These are phyloP conservation scores for Drosophila falleni DNA, from an alignment of 2,888 invertebrate species.

Conservation along the genomic window DNA sequence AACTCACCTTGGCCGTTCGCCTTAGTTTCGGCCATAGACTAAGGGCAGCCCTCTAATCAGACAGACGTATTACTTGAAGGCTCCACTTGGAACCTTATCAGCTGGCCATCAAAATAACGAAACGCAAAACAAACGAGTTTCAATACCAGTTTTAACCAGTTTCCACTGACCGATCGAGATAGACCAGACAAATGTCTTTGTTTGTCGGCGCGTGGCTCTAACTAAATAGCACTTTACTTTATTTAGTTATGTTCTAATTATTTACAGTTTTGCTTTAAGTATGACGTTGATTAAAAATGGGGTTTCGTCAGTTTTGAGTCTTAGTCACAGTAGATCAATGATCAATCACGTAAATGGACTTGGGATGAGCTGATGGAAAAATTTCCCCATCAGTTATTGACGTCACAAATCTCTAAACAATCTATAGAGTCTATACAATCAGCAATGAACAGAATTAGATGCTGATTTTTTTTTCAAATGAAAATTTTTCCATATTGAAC, in stretches of 20 bases:
- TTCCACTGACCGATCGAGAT: conserved; percentile 12
- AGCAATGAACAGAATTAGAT: neutral
- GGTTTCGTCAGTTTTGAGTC: neutral
- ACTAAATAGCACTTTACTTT: conserved; percentile 3
- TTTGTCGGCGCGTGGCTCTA: conserved; percentile 35
- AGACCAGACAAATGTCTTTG: conserved; percentile 16
- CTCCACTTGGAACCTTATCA: conserved; percentile 42
- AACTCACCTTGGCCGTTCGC: conserved; percentile 49
- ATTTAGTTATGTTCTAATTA: conserved; percentile 6
- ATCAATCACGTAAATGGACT: neutral
- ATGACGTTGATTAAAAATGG: conserved; percentile 9
- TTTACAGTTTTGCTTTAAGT: neutral
- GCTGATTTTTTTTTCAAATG: neutral
- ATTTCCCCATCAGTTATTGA: conserved; percentile 9
- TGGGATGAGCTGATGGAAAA: conserved; percentile 10
- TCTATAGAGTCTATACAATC: neutral
- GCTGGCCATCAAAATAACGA: conserved; percentile 31
- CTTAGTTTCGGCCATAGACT: conserved; percentile 29
- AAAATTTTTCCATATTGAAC: neutral
- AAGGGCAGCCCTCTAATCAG: conserved; percentile 39
- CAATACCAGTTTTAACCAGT: conserved; percentile 54
- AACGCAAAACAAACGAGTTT: conserved; percentile 39
- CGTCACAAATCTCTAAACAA: conserved; percentile 11
- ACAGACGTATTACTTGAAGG: conserved; percentile 24
- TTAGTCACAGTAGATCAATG: conserved; percentile 21